Base-by-base conservation (phyloP, 2,113 vertebrate genomes). In the Pteruthius melanotis region DNA sequence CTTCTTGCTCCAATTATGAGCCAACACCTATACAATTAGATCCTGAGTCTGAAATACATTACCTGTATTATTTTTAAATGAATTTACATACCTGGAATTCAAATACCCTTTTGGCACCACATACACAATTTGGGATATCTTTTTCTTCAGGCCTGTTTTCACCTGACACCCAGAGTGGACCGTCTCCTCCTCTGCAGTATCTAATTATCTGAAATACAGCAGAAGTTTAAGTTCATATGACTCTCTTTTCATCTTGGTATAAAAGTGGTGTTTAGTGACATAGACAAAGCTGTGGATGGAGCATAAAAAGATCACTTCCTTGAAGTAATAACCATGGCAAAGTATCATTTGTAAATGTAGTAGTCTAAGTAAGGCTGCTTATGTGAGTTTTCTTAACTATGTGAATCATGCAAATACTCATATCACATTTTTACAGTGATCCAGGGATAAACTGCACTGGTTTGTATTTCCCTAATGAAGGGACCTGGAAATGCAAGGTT, bases 61-160 rank as follows among this genome's bases (percentile, higher is more conserved):
- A 63, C 10, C 35, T 54, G 1, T 27, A 16, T 52, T 64, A 70
- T 31, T 71, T 57, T 60, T 27, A 83, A 64, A 77, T 81, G 6
- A 72, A 57, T 64, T 33, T 56, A 87, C 95, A 31, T 98, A 99
- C 99, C 99, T 99, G 99, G 87, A 99, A 99, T 97, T 99, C 99
- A 98, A 99, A 99, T 56, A 92, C 87, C 92, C 99, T 98, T 95
- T 97, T 98, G 72, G 99, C 97, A 59, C 99, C 99, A 97, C 99
- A 99, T 47, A 53, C 82, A 90, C 99, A 99, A 68, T 98, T 66
- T 94, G 98, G 99, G 92, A 99, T 98, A 71, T 99, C 98, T 47
- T 98, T 92, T 89, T 98, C 98, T 70, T 95, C 94, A 61, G 99
- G 99, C 75, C 98, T 95, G 26, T 99, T 98, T 96, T 98, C 97